Base-by-base conservation (phyloP, 2,797 vertebrate genomes). In the Typhlichthys subterraneus region DNA sequence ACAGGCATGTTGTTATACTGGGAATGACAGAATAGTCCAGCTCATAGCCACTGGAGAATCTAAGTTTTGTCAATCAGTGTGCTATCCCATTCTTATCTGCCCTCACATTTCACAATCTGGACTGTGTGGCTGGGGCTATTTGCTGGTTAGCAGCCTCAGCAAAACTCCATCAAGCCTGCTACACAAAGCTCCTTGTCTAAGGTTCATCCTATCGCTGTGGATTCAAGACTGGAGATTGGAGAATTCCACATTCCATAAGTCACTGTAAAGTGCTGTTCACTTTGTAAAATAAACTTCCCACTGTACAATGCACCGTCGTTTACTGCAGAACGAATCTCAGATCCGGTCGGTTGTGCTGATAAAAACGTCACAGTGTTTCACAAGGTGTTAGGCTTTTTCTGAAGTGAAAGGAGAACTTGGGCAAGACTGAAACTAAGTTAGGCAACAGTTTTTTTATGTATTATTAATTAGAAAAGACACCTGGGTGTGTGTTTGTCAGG, bases 391-490 rank as follows among this genome's bases (percentile, higher is more conserved):
- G 45, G 76, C 81, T 88, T 88, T 91, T 91, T 92, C 72, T 91
- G 92, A 94, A 94, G 91, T 93, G 92, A 94, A 94, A 94, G 87
- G 52, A 89, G 91, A 93, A 91, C 91, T 93, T 92, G 79, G 70
- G 91, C 74, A 91, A 93, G 82, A 88, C 60, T 90, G 91, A 93
- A 93, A 93, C 82, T 78, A 63, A 68, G 71, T 91, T 87, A 83
- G 63, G 89, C 85, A 93, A 94, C 49, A 79, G 67, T 51, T 66
- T 69, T 52, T 13, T 38, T 38, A 33, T 63, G 65, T 69, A 55
- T 51, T 66, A 67, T 58, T 50, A 14, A 73, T 69, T 59, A 46
- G 45, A 56, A 68, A 69, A 57, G 45, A 70, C 80, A 77, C 79
- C 81, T 85, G 75, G 11, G 47, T 66, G 63, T 47, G 15, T 45